Evolutionary conservation across 2,888 invertebrate genomes (phyloP).

Genomic region (Synanthedon andrenaeformis): DNA sequence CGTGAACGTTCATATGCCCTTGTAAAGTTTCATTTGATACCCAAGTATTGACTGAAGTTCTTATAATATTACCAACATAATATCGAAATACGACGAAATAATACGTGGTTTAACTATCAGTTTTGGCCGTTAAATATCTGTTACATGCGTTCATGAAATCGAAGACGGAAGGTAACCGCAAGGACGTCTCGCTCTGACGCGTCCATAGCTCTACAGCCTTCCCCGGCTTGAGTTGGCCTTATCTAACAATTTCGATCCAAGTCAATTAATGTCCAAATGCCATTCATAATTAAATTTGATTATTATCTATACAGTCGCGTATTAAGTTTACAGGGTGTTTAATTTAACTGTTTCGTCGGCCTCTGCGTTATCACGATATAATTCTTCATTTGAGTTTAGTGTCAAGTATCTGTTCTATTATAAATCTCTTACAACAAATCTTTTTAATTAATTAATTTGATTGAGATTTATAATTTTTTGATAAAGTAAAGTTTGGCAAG

Average conservation of each 20-base stretch:
- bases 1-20: too few relatives aligned
- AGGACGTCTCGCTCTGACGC: slow-evolving; percentile 12
- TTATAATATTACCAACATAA: too few relatives aligned
- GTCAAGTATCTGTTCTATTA: neutral
- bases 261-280: slow-evolving; percentile 27
- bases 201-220: slow-evolving; percentile 3
- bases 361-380: neutral
- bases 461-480: too few relatives aligned
- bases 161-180: slow-evolving; percentile 23
- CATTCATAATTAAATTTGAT: slow-evolving; percentile 35
- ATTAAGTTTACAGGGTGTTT: slow-evolving; percentile 7
- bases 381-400: neutral
- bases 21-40: too few relatives aligned
- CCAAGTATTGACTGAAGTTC: too few relatives aligned
- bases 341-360: neutral
- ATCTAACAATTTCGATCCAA: slow-evolving; percentile 32
- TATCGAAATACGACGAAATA: too few relatives aligned
- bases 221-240: slow-evolving; percentile 6
- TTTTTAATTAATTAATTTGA: too few relatives aligned
- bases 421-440: too few relatives aligned
- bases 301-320: slow-evolving; percentile 19
- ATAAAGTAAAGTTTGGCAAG: too few relatives aligned
- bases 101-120: neutral
- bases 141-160: slow-evolving; percentile 5
- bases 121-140: slow-evolving; percentile 3